Conservation (phyloP, 2,113 vertebrate species). For the Cairina moschata region DNA sequence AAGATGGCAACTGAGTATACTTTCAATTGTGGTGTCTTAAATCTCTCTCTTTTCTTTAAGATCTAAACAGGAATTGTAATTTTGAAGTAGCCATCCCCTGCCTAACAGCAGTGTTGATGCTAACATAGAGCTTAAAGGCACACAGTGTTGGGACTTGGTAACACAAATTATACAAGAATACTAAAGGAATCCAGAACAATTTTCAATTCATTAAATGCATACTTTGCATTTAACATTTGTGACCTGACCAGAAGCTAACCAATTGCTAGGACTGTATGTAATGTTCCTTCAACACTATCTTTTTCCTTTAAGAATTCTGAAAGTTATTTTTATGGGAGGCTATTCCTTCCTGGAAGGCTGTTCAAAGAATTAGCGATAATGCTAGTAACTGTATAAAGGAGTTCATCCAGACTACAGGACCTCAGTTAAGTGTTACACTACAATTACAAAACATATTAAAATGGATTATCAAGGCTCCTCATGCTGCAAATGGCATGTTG, state of each 20-base stretch:
- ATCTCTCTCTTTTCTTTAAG: not conserved
- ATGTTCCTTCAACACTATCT: not conserved
- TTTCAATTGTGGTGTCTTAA: not conserved
- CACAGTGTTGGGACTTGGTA: not conserved
- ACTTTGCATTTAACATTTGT: not conserved
- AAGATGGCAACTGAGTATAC: not conserved
- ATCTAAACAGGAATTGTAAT: not conserved
- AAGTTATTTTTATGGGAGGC: not conserved
- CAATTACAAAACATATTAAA: not conserved
- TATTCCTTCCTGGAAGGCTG: not conserved
- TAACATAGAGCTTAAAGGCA: not conserved
- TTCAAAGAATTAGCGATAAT: not conserved
- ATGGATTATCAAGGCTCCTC: not conserved
- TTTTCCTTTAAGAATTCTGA: not conserved
- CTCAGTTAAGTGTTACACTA: not conserved
- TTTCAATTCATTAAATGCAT: not conserved
- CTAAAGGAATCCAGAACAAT: not conserved
- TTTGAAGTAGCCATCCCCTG: not conserved
- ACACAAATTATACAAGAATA: not conserved
- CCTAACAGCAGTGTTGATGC: not conserved
- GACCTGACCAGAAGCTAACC: not conserved
- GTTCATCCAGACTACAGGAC: not conserved
- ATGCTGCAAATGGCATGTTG: not conserved
- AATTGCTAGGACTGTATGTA: accelerated
- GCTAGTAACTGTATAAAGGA: not conserved